phyloP scores from a whole-genome alignment of 2,888 invertebrate species.

The Amiota mariae region DNA sequence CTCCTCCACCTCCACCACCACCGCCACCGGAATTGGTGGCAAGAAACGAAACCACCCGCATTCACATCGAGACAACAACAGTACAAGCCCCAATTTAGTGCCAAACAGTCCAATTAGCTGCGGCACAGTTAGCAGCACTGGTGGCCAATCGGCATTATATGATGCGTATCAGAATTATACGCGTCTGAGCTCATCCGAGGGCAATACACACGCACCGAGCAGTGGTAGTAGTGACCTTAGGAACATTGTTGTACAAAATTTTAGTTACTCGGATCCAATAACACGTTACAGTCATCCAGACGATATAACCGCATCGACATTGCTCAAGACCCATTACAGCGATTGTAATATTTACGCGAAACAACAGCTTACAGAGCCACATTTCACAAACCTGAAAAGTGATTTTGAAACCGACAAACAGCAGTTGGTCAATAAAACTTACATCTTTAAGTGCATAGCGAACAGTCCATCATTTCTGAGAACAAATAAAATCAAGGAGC shows the following conservation, averaged over 20 bases:
- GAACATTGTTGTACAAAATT: constrained; percentile 56
- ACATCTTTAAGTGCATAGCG: constrained; percentile 73
- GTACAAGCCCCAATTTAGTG: constrained; percentile 51
- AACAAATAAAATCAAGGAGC: constrained; percentile 72
- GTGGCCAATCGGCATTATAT: constrained; percentile 59
- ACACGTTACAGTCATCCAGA: constrained; percentile 56
- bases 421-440: constrained; percentile 71
- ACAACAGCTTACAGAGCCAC: constrained; percentile 64
- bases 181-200: constrained; percentile 24
- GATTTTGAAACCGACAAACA: constrained; percentile 67
- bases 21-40: constrained; percentile 38
- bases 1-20: constrained; percentile 33
- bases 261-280: constrained; percentile 65
- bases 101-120: constrained; percentile 60
- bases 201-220: constrained; percentile 26
- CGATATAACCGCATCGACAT: constrained; percentile 45
- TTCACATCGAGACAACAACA: constrained; percentile 35
- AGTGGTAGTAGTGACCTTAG: constrained; percentile 43
- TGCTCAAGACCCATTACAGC: constrained; percentile 71
- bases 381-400: constrained; percentile 61
- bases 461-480: constrained; percentile 73
- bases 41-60: constrained; percentile 36
- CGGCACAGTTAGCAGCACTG: constrained; percentile 51
- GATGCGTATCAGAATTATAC: constrained; percentile 59
- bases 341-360: constrained; percentile 69